These are phyloP conservation scores for Penaeus monodon DNA, from an alignment of 2,888 invertebrate genomes.

Conservation along the genomic window DNA sequence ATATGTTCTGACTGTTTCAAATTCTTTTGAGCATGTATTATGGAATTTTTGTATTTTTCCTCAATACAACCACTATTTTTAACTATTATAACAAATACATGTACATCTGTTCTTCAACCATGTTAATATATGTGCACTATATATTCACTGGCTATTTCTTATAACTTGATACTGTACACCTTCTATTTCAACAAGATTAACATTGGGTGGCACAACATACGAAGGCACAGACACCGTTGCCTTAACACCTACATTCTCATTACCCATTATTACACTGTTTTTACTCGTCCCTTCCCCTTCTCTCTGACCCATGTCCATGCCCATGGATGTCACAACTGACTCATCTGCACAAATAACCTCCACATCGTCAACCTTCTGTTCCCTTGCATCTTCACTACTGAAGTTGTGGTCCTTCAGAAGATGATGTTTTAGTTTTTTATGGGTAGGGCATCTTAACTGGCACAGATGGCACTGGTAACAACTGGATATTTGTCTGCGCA, in stretches of 20 bases:
- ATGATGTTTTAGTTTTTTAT: conserved; percentile 18
- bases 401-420: conserved; percentile 13
- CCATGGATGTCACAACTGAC: no score
- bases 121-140: no score
- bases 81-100: no score
- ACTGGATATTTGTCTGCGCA: background rate
- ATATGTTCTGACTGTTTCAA: no score
- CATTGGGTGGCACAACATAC: conserved; percentile 36
- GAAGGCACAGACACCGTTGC: conserved; percentile 13
- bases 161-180: conserved; percentile 30
- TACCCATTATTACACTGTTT: background rate
- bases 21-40: no score
- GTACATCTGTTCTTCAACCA: no score
- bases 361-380: background rate
- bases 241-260: conserved; percentile 3
- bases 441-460: background rate
- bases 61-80: no score
- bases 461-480: conserved; percentile 17
- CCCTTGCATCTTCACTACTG: background rate
- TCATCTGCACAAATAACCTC: background rate
- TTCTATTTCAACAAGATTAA: conserved; percentile 26
- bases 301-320: no score
- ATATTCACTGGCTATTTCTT: background rate
- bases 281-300: no score
- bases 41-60: no score